Percentiles rank a stretch among this genome's conserved stretches.
These are phyloP conservation scores for Acanthoscelides obtectus DNA, from an alignment of 2,888 invertebrate species.

Conservation along the genomic window DNA sequence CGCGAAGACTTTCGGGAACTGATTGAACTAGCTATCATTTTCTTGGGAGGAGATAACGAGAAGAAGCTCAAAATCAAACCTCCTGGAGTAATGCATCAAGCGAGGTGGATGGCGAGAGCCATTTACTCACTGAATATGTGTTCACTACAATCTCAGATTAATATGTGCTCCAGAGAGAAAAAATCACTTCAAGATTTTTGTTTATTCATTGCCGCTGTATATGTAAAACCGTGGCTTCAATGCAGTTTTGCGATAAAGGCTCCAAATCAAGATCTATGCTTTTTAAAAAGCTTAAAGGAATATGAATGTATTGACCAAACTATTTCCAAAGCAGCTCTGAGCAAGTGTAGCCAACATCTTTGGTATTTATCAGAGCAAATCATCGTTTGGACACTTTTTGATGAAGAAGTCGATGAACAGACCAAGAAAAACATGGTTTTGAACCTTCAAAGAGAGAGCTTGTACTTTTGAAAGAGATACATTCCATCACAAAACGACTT, in stretches of 20 bases:
- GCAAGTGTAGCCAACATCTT: conserved; percentile 3
- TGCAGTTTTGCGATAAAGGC: background rate
- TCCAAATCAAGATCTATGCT: conserved; percentile 1
- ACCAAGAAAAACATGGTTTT: no score
- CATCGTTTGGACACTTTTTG: background rate
- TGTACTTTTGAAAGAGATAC: no score
- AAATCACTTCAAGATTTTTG: no score
- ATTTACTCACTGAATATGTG: no score
- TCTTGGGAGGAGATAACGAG: no score
- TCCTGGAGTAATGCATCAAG: conserved; percentile 25
- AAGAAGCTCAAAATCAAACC: conserved; percentile 17
- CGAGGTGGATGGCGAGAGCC: conserved; percentile 28
- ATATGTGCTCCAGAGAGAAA: no score
- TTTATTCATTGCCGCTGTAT: background rate
- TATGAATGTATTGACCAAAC: background rate
- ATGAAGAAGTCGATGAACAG: background rate
- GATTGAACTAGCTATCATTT: no score
- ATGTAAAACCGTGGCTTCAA: conserved; percentile 1
- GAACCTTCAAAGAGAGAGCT: background rate
- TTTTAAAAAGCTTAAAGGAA: background rate
- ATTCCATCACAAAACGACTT: no score
- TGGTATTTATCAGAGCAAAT: conserved; percentile 1
- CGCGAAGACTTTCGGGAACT: no score
- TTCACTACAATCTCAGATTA: no score
- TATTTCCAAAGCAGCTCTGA: conserved; percentile 1